These are phyloP conservation scores for Yponomeuta evonymella DNA, from an alignment of 2,888 invertebrate species.

Conservation along the genomic window DNA sequence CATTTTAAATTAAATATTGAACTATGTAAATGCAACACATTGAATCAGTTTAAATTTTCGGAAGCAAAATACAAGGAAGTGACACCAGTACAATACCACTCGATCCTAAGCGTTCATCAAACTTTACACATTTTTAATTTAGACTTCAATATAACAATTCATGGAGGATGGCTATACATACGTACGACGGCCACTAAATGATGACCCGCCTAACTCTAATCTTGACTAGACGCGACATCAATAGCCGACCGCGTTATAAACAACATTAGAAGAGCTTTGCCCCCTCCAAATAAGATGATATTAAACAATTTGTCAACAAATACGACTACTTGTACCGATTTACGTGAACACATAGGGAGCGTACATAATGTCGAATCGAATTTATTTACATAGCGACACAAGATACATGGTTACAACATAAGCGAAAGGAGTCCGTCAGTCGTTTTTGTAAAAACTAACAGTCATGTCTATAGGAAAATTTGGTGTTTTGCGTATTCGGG, in stretches of 20 bases:
- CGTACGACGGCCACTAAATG: neutral
- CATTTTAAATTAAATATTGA: constrained; percentile 22
- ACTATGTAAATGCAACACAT: constrained; percentile 28
- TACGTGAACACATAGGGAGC: constrained; percentile 16
- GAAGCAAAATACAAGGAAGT: constrained; percentile 10
- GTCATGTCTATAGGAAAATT: constrained; percentile 25
- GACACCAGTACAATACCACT: neutral
- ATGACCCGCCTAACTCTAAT: neutral
- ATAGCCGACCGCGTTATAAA: neutral
- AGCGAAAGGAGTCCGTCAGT: constrained; percentile 14
- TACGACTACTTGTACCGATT: constrained; percentile 15
- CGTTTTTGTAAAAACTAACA: constrained; percentile 25
- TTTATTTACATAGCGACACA: constrained; percentile 12
- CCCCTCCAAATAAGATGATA: constrained; percentile 5
- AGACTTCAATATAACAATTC: constrained; percentile 1
- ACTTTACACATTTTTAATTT: constrained; percentile 10
- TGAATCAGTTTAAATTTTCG: neutral
- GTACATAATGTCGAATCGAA: neutral
- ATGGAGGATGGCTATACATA: neutral
- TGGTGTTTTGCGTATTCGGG: neutral
- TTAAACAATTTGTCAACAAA: constrained; percentile 16
- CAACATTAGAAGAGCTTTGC: constrained; percentile 5
- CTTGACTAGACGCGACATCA: neutral
- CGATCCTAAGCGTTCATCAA: constrained; percentile 4
- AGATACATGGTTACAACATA: neutral